Percentiles rank a stretch among this genome's conserved stretches.
phyloP scores from a whole-genome alignment of 1,140 invertebrate genomes.

The Fopius arisanus region DNA sequence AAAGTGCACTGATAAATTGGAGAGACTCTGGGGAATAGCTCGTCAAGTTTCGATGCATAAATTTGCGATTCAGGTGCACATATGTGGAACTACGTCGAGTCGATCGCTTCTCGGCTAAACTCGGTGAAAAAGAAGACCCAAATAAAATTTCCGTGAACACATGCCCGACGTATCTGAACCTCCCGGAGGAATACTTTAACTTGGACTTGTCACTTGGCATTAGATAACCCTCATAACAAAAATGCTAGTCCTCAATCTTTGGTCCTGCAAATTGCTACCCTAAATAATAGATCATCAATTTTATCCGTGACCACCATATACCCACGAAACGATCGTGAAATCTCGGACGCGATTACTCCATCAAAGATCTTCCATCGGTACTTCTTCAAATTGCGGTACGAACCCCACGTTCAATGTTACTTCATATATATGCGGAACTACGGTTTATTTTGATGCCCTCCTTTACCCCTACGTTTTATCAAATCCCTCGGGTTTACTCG shows the following conservation, averaged over 20 bases:
- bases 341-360: neutral
- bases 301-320: neutral
- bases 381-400: neutral
- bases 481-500: neutral
- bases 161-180: neutral
- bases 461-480: neutral
- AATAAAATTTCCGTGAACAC: neutral
- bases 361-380: neutral
- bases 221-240: neutral
- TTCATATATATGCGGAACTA: neutral
- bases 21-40: constrained; percentile 14
- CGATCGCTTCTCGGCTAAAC: neutral
- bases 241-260: neutral
- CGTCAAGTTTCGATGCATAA: constrained; percentile 36
- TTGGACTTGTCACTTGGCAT: neutral
- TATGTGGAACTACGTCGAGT: neutral
- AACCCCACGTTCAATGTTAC: neutral
- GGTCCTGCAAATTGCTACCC: neutral
- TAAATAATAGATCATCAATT: constrained; percentile 7
- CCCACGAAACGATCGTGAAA: neutral
- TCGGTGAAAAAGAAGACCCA: neutral
- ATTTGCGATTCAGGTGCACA: constrained; percentile 19
- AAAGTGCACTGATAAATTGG: neutral
- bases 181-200: neutral
- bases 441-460: neutral